Evolutionary conservation across 1,140 invertebrate genomes (phyloP), one percentile per base, ranked within the genome.

Genomic region (Fopius arisanus): DNA sequence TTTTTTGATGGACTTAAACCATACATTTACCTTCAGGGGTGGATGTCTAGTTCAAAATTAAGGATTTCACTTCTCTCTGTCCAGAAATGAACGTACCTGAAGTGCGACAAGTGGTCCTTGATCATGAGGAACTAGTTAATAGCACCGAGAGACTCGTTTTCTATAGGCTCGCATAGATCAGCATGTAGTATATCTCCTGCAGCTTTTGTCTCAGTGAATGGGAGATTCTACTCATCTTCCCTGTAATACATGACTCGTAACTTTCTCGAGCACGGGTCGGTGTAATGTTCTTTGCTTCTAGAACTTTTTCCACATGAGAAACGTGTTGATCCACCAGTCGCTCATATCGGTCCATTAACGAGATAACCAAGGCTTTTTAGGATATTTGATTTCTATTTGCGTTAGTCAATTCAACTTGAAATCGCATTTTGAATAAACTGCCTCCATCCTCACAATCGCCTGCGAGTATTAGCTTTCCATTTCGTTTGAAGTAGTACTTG

Each of bases 31-130:
- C n/a, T n/a, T n/a, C n/a, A n/a, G n/a, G n/a, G n/a, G n/a, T n/a
- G n/a, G n/a, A n/a, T 72, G 81, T 88, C n/a, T 81, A 69, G 68
- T 81, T 79, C 37, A 88, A 70, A 75, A 7, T 79, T 29, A 28
- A 78, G 76, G 2, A 82, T 81, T 62, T 89, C 81, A 73, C 77
- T 67, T 78, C 88, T 89, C 4, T 54, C 62, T 76, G 83, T 84
- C 1, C 88, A 28, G 75, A 88, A 88, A 54, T 84, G 82, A 3
- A 87, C 78, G 3, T 9, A 67, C 29, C 82, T 77, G 62, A 78
- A 87, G n/a, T 83, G 78, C 29, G 83, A 84, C 63, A 78, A 84
- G 70, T 89, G 83, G 77, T 89, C 86, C 10, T 51, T 70, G 28
- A 70, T 16, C 2, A 73, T 7, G 29, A 75, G 23, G 43, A 67